Evolutionary conservation across 2,113 vertebrate species (phyloP).

Genomic region (Agapornis roseicollis): DNA sequence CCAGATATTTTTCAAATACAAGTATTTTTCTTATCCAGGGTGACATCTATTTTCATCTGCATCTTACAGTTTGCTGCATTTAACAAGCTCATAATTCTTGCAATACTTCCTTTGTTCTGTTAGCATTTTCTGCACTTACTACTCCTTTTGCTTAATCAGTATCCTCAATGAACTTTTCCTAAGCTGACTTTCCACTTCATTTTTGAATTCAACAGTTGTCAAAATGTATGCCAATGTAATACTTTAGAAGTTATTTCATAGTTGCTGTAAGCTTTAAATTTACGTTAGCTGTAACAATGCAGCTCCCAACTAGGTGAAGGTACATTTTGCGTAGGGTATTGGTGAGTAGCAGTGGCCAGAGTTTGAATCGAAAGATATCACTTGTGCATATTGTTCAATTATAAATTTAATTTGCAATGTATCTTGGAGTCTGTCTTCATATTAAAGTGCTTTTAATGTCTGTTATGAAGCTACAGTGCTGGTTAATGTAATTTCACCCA

Average conservation of each 20-base stretch:
- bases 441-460: neutral
- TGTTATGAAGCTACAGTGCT: neutral
- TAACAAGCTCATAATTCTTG: neutral
- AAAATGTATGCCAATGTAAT: neutral
- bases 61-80: neutral
- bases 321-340: neutral
- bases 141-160: conserved; percentile 12
- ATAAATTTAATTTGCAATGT: neutral
- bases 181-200: neutral
- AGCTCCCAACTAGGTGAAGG: neutral
- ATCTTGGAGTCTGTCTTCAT: neutral
- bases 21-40: neutral
- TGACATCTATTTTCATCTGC: neutral
- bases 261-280: neutral
- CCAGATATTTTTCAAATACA: neutral
- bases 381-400: conserved; percentile 15
- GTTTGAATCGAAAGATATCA: too few relatives aligned
- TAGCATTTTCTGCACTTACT: conserved; percentile 30
- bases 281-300: neutral
- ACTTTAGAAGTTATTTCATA: neutral
- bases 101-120: neutral
- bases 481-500: neutral
- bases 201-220: conserved; percentile 1
- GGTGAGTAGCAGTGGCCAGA: neutral
- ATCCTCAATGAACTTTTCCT: neutral